Conservation (phyloP, 2,888 invertebrate genomes). For the Spatulosminthurus flaviceps region DNA sequence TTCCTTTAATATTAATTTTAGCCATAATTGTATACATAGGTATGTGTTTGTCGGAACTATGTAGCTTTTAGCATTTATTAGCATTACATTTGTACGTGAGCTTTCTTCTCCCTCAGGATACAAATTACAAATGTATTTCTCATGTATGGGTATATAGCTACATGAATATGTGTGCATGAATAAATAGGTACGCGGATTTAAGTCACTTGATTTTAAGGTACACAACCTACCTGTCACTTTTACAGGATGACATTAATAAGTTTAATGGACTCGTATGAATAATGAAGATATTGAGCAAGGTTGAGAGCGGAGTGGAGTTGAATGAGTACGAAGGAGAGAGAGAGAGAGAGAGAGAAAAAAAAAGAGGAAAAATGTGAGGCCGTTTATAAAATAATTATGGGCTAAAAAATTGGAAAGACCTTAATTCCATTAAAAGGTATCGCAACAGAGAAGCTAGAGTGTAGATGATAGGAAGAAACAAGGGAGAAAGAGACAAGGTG, state of each 20-base stretch:
- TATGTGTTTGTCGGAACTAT: too few species aligned
- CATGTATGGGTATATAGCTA: too few species aligned
- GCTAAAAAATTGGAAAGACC: slow-evolving; percentile 19
- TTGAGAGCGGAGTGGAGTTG: neutral
- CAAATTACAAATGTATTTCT: too few species aligned
- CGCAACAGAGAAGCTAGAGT: neutral
- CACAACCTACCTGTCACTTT: neutral
- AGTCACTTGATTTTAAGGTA: neutral
- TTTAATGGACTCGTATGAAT: neutral
- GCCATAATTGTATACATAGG: too few species aligned
- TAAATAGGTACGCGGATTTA: neutral
- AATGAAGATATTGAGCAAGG: neutral
- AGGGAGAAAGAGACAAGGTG: neutral
- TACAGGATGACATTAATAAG: neutral
- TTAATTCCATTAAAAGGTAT: slow-evolving; percentile 30
- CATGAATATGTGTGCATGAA: too few species aligned
- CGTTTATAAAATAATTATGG: slow-evolving; percentile 19
- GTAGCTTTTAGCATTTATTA: too few species aligned
- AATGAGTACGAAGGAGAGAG: neutral
- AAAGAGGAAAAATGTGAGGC: neutral
- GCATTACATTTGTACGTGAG: too few species aligned
- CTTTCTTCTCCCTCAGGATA: too few species aligned
- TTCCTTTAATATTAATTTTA: too few species aligned
- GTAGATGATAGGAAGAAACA: neutral
- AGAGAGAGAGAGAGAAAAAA: neutral